Evolutionary conservation across 2,113 vertebrate genomes (phyloP).

Genomic region (Pangasianodon gigas): DNA sequence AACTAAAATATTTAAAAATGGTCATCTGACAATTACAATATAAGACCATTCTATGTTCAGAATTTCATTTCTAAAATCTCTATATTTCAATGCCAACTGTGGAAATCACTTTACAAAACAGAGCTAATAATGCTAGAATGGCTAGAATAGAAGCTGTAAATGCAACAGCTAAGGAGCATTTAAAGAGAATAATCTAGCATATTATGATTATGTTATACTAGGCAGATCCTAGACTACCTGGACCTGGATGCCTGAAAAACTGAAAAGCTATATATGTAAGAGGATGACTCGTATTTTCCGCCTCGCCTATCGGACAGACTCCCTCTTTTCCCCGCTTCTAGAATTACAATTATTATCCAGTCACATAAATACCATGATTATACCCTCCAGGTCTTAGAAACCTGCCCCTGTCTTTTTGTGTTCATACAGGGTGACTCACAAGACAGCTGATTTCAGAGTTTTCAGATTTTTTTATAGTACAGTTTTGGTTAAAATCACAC

Average conservation of each 20-base stretch:
- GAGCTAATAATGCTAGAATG: too few species aligned
- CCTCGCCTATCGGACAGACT: not conserved
- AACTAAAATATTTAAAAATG: too few species aligned
- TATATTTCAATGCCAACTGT: too few species aligned
- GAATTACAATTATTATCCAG: constrained; percentile 31
- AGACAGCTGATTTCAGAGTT: not conserved
- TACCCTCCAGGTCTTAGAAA: not conserved
- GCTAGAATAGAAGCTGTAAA: too few species aligned
- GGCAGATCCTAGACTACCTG: not conserved
- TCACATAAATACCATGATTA: constrained; percentile 35
- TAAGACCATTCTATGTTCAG: too few species aligned
- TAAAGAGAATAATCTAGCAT: not conserved
- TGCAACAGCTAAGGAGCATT: not conserved
- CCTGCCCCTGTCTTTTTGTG: constrained; percentile 31
- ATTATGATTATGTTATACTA: not conserved
- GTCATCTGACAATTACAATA: too few species aligned
- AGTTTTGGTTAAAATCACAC: not conserved
- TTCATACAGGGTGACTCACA: not conserved
- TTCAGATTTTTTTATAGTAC: too few species aligned
- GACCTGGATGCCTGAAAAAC: not conserved
- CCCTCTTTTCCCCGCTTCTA: not conserved
- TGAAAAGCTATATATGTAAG: not conserved
- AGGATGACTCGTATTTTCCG: not conserved
- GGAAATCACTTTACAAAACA: too few species aligned
- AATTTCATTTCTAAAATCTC: too few species aligned